A percentile compares a stretch with the other conserved stretches of the same genome.
Evolutionary conservation across 2,797 vertebrate species (phyloP).

Genomic region (Poeciliopsis infans): DNA sequence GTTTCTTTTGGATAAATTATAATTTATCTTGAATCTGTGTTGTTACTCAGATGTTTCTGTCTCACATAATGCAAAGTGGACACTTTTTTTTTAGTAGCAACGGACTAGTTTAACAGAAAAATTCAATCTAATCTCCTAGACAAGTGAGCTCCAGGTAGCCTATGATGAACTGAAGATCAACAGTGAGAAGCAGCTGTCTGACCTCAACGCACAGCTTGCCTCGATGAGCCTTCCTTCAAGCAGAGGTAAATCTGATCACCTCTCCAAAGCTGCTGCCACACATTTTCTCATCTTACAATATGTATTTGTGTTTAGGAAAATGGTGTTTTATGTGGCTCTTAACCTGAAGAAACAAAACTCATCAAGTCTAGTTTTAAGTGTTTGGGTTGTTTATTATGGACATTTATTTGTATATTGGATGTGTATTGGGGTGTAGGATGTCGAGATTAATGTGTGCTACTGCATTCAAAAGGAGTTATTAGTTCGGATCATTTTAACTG

Average conservation of each 20-base stretch:
- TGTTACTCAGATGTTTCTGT: neutral
- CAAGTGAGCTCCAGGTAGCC: conserved; percentile 61
- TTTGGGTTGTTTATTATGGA: neutral
- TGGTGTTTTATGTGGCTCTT: neutral
- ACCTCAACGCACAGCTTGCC: conserved; percentile 54
- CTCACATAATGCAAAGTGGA: neutral
- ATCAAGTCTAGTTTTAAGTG: neutral
- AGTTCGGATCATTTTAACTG: neutral
- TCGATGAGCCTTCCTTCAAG: conserved; percentile 28
- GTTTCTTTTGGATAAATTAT: neutral
- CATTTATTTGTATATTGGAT: neutral
- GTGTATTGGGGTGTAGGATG: neutral
- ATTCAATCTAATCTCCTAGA: conserved; percentile 57
- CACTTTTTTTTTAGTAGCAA: neutral
- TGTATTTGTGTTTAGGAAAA: neutral
- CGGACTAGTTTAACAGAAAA: neutral
- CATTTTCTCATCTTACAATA: neutral
- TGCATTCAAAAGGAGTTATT: neutral
- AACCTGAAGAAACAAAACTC: neutral
- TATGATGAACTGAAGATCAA: conserved; percentile 68
- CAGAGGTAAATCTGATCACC: conserved; percentile 51
- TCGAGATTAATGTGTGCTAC: neutral
- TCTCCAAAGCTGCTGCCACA: neutral
- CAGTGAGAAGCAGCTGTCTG: conserved; percentile 67
- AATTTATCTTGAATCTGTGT: neutral